phyloP scores from a whole-genome alignment of 1,140 invertebrate species.

The Zaprionus davidi region DNA sequence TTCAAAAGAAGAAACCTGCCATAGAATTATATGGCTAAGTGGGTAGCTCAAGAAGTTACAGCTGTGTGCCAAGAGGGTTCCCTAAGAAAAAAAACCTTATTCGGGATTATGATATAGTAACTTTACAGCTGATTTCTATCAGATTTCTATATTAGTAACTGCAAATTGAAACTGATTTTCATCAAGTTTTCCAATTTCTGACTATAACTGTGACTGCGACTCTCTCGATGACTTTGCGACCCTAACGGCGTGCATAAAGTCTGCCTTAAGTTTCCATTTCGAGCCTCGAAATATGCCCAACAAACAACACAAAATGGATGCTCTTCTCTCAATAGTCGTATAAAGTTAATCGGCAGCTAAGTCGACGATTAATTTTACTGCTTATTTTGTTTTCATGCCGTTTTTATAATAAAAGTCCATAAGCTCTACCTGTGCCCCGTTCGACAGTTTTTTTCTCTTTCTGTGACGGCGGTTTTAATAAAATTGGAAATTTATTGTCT shows the following conservation, averaged over 20 bases:
- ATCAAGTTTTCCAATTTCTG: too few species aligned
- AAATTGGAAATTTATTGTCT: slow-evolving; percentile 80
- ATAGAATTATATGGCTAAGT: not conserved
- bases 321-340: slow-evolving; percentile 55
- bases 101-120: too few species aligned
- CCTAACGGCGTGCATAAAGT: slow-evolving; percentile 12
- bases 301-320: slow-evolving; percentile 58
- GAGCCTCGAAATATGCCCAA: slow-evolving; percentile 14
- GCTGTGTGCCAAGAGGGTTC: too few species aligned
- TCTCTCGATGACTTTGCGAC: not conserved
- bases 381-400: slow-evolving; percentile 77
- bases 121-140: too few species aligned
- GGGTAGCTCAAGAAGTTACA: too few species aligned
- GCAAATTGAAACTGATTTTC: slow-evolving; percentile 26
- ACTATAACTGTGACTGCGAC: not conserved
- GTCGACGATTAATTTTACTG: slow-evolving; percentile 78
- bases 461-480: slow-evolving; percentile 63
- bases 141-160: not conserved
- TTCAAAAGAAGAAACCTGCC: not conserved
- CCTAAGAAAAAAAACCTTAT: too few species aligned
- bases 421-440: slow-evolving; percentile 29
- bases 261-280: slow-evolving; percentile 32
- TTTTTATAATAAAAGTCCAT: slow-evolving; percentile 64
- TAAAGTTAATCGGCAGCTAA: slow-evolving; percentile 65
- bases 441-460: not conserved